Base-by-base conservation (phyloP, 1,140 invertebrate genomes). In the Drosophila malerkotliana region DNA sequence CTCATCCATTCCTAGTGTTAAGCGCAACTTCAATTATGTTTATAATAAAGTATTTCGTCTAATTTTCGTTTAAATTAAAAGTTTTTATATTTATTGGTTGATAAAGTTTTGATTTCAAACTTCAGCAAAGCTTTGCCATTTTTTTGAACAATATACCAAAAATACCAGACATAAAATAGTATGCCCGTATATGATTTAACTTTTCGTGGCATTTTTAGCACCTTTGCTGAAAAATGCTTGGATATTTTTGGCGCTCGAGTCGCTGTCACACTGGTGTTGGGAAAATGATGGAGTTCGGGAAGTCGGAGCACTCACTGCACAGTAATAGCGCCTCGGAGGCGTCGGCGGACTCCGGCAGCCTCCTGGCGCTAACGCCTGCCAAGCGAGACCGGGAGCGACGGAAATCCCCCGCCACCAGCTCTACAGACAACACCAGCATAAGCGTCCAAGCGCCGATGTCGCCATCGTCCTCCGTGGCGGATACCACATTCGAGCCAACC, bases 401-500 rank as follows among this genome's bases (percentile, higher is more conserved):
- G 39, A 88, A 88, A 52, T 87, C 83, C 8, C 83, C 83, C 15
- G 83, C 57, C 2, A 68, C 63, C 44, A 68, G 67, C 44, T 58
- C 51, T 21, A 47, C 44, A 18, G 72, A 52, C 34, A 69, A 63
- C 57, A 69, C 49, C 54, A 77, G 67, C 55, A 66, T 52, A 26
- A 72, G 55, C 39, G 60, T 66, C 14, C 74, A 72, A 21, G 55
- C 84, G 12, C 71, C 75, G 0, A 79, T 88, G 64, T 88, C 83
- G 12, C 83, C 83, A 1, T 54, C 72, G 1, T 83, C 83, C 12
- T 89, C 72, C 1, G 41, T 73, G 34, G 79, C 67, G 8, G 91
- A 92, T 73, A 77, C 76, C n/a, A 90, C 90, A 74, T 95, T 95
- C 80, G 94, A 95, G 89, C 94, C 94, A 71, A 94, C 94, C 74